These are phyloP conservation scores for Porites rus DNA, from an alignment of 92 coral and sea anemone genomes.

Conservation along the genomic window DNA sequence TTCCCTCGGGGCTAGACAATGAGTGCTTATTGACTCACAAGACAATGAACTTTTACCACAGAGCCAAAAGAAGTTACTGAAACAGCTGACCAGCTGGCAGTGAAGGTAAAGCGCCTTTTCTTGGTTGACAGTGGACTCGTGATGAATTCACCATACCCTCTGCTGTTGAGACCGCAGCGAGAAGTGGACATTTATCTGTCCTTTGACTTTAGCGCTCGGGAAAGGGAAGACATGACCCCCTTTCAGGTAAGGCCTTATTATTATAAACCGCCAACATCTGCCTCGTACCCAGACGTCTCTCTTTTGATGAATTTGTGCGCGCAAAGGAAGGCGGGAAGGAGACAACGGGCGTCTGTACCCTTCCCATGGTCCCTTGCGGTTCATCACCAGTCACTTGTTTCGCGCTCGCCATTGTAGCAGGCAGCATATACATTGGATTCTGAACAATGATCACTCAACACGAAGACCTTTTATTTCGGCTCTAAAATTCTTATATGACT, in stretches of 20 bases:
- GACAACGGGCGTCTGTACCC: too few relatives aligned
- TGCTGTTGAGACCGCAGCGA: conserved; percentile 72
- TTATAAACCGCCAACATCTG: neutral
- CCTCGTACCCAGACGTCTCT: too few relatives aligned
- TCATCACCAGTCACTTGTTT: too few relatives aligned
- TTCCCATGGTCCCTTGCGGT: too few relatives aligned
- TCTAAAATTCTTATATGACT: too few relatives aligned
- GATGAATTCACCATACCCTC: conserved; percentile 85
- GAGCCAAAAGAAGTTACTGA: conserved; percentile 32
- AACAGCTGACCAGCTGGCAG: conserved; percentile 25
- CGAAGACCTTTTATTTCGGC: too few relatives aligned
- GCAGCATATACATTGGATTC: too few relatives aligned
- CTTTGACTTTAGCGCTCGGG: conserved; percentile 86
- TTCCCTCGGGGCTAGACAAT: neutral
- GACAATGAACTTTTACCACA: neutral
- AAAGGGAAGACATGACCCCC: conserved; percentile 33
- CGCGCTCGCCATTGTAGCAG: too few relatives aligned
- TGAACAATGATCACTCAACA: too few relatives aligned
- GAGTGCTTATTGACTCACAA: neutral
- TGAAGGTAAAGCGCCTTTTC: conserved; percentile 62
- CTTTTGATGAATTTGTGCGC: too few relatives aligned
- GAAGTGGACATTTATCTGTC: conserved; percentile 82
- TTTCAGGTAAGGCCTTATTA: conserved; percentile 31
- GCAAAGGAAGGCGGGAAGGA: too few relatives aligned
- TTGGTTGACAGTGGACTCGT: conserved; percentile 87